Evolutionary conservation across 2,797 vertebrate genomes (phyloP).

Genomic region (Huso huso): DNA sequence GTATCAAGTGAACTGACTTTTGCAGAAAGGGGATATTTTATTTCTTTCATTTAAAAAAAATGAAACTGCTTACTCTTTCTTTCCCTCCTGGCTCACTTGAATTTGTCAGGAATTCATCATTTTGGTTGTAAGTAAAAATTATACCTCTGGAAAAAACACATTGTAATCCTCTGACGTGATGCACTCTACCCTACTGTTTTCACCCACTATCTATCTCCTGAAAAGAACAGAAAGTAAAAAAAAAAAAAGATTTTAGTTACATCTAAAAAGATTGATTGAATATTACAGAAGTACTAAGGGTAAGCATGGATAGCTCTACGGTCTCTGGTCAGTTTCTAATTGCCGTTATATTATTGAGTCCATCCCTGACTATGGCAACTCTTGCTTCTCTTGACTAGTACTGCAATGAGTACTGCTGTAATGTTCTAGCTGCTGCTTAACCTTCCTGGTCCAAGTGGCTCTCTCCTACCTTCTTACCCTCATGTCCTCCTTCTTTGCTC

Average conservation of each 20-base stretch:
- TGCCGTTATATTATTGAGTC: no score
- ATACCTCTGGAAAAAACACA: constrained; percentile 51
- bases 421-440: constrained; percentile 15
- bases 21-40: no score
- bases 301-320: no score
- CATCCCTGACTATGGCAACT: no score
- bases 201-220: constrained; percentile 17
- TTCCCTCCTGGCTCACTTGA: constrained; percentile 78
- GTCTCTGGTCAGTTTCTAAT: no score
- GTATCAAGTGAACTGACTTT: no score
- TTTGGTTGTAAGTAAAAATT: constrained; percentile 90
- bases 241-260: no score
- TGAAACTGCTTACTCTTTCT: constrained; percentile 56
- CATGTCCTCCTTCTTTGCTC: constrained; percentile 4
- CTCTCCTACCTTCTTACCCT: constrained; percentile 14
- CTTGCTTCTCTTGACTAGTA: not conserved
- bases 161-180: constrained; percentile 37
- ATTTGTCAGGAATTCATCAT: constrained; percentile 91
- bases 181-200: constrained; percentile 42
- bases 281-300: no score
- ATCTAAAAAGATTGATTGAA: no score
- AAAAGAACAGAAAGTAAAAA: not conserved
- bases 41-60: no score
- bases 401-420: not conserved
- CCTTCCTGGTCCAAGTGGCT: constrained; percentile 18